Base-by-base conservation (phyloP, 2,888 invertebrate genomes). In the Cylindroiulus punctatus region DNA sequence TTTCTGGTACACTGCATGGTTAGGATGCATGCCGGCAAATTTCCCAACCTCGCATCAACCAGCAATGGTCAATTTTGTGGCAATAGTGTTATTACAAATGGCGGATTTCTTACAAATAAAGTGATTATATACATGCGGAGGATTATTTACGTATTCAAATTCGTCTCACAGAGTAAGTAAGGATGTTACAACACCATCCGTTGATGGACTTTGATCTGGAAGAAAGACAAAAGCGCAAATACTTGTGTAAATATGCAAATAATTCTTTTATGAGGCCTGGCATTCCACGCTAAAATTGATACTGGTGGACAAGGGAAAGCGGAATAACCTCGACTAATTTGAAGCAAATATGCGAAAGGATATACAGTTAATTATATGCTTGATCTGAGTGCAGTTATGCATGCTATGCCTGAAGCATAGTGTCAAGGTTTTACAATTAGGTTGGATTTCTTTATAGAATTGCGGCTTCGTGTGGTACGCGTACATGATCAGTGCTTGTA, bases 91-190 rank as follows among this genome's bases (percentile, higher is more conserved):
- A 76, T 76, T 76, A 76, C 76, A 76, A 76, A 76, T 76, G 76
- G 76, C 76, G 76, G 76, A 76, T 76, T 76, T 30, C 76, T 30
- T 76, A 76, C 76, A 76, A 76, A 76, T 76, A 76, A 76, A 26
- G 76, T 76, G 76, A 76, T 30, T 76, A 76, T 22, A 30, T 76
- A 76, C 30, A 76, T 76, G 22, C 76, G 76, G 1, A 76, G 76
- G 76, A 76, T 76, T 76, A 76, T 76, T 76, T 76, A 76, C 26
- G 76, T 30, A 76, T 76, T 76, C 76, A 14, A 76, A 76, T 76
- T 76, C 12, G 30, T 12, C 14, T 10, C 76, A 30, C 14, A 14
- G 76, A 30, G 76, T 76, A 76, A 76, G 76, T 76, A 76, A 26
- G 7, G 7, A 30, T 76, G 30, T 76, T 10, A 76, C 14, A 30